Percentiles rank a stretch among this genome's conserved stretches.
Conservation (phyloP, 2,888 invertebrate species). For the Drosophila acutilabella region DNA sequence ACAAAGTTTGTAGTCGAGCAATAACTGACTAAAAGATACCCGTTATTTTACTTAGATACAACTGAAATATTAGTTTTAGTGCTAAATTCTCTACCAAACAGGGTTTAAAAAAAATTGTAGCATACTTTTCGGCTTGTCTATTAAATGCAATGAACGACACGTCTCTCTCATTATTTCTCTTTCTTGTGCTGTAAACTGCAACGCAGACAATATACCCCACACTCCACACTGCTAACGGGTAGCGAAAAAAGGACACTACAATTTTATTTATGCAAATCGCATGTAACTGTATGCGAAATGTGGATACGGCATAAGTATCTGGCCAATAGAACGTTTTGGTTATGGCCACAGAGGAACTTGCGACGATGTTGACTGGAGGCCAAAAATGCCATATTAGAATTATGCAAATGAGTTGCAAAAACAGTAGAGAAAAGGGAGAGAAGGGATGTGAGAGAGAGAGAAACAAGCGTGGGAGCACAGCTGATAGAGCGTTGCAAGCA, state of each 20-base stretch:
- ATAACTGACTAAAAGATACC: background rate
- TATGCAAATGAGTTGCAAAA: slow-evolving; percentile 66
- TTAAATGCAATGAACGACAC: too few relatives aligned
- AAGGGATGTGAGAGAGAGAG: background rate
- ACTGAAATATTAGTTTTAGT: background rate
- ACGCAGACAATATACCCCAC: background rate
- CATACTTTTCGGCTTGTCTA: background rate
- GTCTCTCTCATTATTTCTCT: background rate
- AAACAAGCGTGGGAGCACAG: background rate
- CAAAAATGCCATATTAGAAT: slow-evolving; percentile 76
- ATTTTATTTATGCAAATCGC: slow-evolving; percentile 75
- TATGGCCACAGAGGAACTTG: slow-evolving; percentile 21
- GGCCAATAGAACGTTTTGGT: slow-evolving; percentile 17
- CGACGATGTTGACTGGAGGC: slow-evolving; percentile 21
- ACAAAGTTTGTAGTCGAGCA: background rate
- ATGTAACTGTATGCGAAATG: slow-evolving; percentile 28
- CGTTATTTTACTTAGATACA: background rate
- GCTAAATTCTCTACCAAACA: too few relatives aligned
- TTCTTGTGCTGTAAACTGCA: background rate
- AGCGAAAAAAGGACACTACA: slow-evolving; percentile 44
- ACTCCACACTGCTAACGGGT: background rate
- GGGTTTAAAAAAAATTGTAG: background rate
- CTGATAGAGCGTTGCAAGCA: slow-evolving; percentile 15
- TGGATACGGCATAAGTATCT: slow-evolving; percentile 17
- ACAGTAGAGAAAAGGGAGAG: background rate